These are phyloP conservation scores for Pachypsylla venusta DNA, from an alignment of 1,140 invertebrate species.

Conservation along the genomic window DNA sequence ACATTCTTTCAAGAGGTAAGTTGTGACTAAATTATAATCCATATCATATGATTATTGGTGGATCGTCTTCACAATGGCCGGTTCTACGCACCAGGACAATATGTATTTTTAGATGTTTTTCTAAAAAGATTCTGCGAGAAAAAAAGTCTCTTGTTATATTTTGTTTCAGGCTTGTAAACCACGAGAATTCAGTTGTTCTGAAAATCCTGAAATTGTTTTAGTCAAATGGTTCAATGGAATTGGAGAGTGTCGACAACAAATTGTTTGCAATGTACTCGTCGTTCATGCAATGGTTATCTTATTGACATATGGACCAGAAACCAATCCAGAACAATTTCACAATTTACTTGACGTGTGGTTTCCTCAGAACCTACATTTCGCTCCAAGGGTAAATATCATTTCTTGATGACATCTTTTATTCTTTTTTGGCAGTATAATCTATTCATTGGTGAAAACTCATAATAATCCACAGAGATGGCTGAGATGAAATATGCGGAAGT, in stretches of 20 bases:
- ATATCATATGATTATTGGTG: too few relatives aligned
- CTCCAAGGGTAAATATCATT: constrained; percentile 22
- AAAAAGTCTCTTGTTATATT: not conserved
- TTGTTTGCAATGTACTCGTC: constrained; percentile 71
- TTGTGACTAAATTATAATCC: too few relatives aligned
- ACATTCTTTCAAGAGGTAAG: constrained; percentile 53
- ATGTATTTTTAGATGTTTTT: not conserved
- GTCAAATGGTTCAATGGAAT: constrained; percentile 74
- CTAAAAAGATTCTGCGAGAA: too few relatives aligned
- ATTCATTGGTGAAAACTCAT: too few relatives aligned
- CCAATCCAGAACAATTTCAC: constrained; percentile 24
- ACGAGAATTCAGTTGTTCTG: constrained; percentile 48
- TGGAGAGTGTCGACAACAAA: too few relatives aligned
- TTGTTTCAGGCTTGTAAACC: constrained; percentile 39
- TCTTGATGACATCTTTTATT: too few relatives aligned
- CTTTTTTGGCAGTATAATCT: too few relatives aligned
- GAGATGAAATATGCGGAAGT: too few relatives aligned
- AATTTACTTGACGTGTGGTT: constrained; percentile 66
- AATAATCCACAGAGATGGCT: too few relatives aligned
- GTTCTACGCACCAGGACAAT: too few relatives aligned
- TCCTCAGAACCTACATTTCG: constrained; percentile 39
- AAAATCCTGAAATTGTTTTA: constrained; percentile 42
- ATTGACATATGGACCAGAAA: constrained; percentile 53
- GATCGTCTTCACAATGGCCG: too few relatives aligned
- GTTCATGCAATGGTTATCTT: constrained; percentile 92